Base-by-base conservation (phyloP, 2,888 invertebrate species). In the Lymantria dispar region DNA sequence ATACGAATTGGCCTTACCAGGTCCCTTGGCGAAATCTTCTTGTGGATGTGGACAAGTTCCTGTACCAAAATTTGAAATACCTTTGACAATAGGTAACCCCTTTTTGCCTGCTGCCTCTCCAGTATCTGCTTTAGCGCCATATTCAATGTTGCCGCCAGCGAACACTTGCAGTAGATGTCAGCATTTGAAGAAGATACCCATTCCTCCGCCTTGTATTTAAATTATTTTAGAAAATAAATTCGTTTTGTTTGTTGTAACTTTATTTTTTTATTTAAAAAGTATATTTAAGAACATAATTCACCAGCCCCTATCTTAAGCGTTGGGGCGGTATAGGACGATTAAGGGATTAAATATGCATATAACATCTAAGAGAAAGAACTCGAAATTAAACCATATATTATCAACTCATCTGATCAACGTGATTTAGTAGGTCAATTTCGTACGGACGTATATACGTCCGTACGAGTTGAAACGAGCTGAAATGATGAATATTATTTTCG, bases 141-240 rank as follows among this genome's bases (percentile, higher is more conserved):
- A 74, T 7, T 66, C 70, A 0, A 30, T 56, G 0, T 37, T 78
- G 11, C 76, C 80, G 0, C 70, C 78, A 11, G 66, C 66, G 0
- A 59, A 61, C 0, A 65, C 73, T 1, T 60, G 65, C 9, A 72
- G 73, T 10, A 69, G 62, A 12, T 76, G 80, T 29, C 73, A 77
- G 33, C 80, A 72, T 60, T 68, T 85, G 11, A 85, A 72, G 49
- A 85, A 83, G 52, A 80, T 85, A 7, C 81, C 84, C 0, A 80
- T 86, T 7, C 80, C 83, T 0, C 87, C 87, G 0, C 87, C 87
- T 1, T 72, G 70, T 60, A 71, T 86, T 43, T 58, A 53, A 43
- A 36, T 43, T 8, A 12, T 10, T 33, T 42, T 30, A 2, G 9
- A 8, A 7, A 42, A 31, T 50, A 46, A 11, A 45, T 49, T 48